These are phyloP conservation scores for Leptopilina clavipes DNA, from an alignment of 1,140 invertebrate genomes.

Conservation along the genomic window DNA sequence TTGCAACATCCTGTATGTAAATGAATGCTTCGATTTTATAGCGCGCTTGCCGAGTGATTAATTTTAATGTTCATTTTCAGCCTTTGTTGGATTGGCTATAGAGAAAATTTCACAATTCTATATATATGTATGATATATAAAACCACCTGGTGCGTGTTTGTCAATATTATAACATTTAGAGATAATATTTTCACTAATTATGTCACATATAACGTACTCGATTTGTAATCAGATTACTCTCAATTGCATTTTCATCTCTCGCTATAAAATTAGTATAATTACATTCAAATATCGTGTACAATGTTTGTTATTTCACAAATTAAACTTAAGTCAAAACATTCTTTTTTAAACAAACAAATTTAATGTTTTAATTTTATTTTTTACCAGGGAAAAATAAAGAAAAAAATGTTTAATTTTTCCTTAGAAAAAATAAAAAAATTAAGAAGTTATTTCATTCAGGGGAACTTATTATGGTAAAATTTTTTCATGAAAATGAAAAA, in stretches of 20 bases:
- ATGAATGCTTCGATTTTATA: constrained; percentile 11
- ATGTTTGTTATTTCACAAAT: no score
- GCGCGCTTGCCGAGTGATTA: constrained; percentile 12
- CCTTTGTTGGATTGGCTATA: not conserved
- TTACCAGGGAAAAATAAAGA: no score
- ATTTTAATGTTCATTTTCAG: constrained; percentile 11
- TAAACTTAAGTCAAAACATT: no score
- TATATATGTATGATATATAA: not conserved
- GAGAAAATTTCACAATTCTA: not conserved
- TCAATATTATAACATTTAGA: not conserved
- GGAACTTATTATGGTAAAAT: no score
- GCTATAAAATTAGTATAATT: not conserved
- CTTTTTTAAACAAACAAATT: no score
- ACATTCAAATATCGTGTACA: no score
- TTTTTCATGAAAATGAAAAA: no score
- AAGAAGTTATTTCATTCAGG: no score
- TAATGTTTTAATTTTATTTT: no score
- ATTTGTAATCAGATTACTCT: not conserved
- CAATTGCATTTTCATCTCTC: not conserved
- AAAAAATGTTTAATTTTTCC: no score
- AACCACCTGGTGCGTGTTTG: not conserved
- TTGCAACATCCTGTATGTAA: constrained; percentile 2
- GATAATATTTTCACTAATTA: constrained; percentile 17
- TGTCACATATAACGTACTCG: not conserved
- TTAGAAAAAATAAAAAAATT: no score